Percentiles rank a stretch among this genome's conserved stretches.
Evolutionary conservation across 2,888 invertebrate genomes (phyloP).

Genomic region (Brachyopa scutellaris): DNA sequence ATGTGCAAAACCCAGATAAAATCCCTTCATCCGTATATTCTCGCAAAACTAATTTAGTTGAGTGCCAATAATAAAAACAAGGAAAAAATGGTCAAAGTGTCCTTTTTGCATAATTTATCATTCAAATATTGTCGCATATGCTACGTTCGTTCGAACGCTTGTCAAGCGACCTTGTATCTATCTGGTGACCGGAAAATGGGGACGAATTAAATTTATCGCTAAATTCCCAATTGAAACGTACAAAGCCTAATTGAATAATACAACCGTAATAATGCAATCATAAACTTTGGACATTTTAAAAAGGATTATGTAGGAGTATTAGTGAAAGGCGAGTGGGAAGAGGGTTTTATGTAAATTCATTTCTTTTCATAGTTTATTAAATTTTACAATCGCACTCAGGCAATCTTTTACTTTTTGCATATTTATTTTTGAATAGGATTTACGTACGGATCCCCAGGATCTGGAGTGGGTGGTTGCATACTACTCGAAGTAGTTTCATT

Average conservation of each 20-base stretch:
- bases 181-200: constrained; percentile 8
- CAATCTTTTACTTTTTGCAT: neutral
- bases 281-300: too few relatives aligned
- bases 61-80: neutral
- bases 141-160: too few relatives aligned
- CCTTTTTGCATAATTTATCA: constrained; percentile 3
- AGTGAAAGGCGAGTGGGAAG: too few relatives aligned
- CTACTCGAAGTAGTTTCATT: neutral
- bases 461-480: neutral
- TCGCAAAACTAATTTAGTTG: constrained; percentile 8
- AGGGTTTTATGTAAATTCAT: too few relatives aligned
- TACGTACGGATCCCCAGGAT: too few relatives aligned
- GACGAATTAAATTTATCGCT: neutral
- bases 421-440: constrained; percentile 1
- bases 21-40: constrained; percentile 8
- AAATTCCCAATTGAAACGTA: neutral
- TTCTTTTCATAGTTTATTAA: neutral
- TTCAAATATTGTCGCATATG: neutral
- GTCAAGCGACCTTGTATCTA: too few relatives aligned
- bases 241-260: too few relatives aligned
- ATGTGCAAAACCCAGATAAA: constrained; percentile 12
- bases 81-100: neutral
- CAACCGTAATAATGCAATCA: too few relatives aligned
- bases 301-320: too few relatives aligned
- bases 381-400: neutral